phyloP scores from a whole-genome alignment of 2,113 vertebrate genomes.

The Benitochromis conjunctus region DNA sequence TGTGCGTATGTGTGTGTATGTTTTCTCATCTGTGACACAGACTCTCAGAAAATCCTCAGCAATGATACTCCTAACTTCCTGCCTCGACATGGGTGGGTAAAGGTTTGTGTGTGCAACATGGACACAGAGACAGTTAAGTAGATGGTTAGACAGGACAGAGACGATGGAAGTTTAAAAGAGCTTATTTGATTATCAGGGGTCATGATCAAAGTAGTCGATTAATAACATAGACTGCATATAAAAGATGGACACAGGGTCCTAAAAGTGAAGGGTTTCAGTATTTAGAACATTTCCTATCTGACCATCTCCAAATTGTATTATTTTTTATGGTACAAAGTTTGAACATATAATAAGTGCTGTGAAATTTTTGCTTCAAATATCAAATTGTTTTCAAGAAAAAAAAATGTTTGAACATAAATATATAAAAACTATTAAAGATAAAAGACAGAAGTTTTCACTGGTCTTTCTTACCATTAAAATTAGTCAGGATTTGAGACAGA shows the following conservation, averaged over 20 bases:
- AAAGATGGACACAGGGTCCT: not conserved
- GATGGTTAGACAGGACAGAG: not conserved
- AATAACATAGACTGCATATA: not conserved
- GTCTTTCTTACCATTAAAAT: not conserved
- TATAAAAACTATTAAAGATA: not conserved
- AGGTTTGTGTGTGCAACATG: not conserved
- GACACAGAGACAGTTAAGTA: not conserved
- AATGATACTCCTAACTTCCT: conserved; percentile 87
- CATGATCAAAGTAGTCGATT: not conserved
- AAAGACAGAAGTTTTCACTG: not conserved
- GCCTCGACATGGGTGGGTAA: conserved; percentile 63
- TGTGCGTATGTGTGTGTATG: conserved; percentile 35
- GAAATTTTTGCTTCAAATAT: not conserved
- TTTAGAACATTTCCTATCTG: not conserved
- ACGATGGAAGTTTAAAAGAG: not conserved
- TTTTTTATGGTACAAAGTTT: not conserved
- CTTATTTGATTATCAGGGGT: not conserved
- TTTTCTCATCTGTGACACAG: conserved; percentile 87
- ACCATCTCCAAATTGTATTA: not conserved
- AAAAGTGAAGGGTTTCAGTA: not conserved
- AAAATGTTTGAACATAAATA: not conserved
- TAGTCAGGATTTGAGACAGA: not conserved
- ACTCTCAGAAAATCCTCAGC: conserved; percentile 87
- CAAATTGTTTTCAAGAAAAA: not conserved
- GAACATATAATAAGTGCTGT: not conserved